Percentiles rank a stretch among this genome's conserved stretches.
Conservation (phyloP, 1,140 invertebrate species). For the Cherax quadricarinatus region DNA sequence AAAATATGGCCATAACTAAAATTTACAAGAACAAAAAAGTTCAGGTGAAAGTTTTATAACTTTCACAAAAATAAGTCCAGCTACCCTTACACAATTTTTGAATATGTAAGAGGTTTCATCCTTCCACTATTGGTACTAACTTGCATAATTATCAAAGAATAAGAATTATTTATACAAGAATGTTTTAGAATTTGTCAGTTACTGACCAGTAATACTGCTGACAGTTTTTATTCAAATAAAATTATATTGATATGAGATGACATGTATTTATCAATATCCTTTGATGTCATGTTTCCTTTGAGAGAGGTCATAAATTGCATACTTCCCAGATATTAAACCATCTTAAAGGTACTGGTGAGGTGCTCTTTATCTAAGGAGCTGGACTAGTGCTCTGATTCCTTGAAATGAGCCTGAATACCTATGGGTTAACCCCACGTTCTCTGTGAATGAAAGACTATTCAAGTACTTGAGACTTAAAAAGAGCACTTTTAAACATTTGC, state of each 20-base stretch:
- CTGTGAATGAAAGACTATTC: no score
- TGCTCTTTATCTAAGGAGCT: no score
- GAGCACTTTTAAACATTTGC: no score
- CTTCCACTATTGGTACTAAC: not conserved
- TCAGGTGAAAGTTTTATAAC: not conserved
- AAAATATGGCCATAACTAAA: not conserved
- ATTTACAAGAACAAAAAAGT: not conserved
- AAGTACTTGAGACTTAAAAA: no score
- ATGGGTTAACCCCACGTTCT: no score
- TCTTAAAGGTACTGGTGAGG: no score
- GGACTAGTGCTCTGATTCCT: no score
- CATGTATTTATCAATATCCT: not conserved
- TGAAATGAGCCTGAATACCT: no score
- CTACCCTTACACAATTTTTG: not conserved
- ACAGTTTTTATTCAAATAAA: slow-evolving; percentile 3
- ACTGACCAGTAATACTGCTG: not conserved
- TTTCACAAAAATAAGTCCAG: not conserved
- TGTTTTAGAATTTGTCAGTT: not conserved
- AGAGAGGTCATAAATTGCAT: no score
- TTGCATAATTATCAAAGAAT: not conserved
- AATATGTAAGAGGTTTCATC: not conserved
- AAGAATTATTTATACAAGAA: not conserved
- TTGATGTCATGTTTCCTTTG: no score
- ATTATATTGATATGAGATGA: not conserved
- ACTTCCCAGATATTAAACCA: no score